A percentile compares a stretch with the other conserved stretches of the same genome.
phyloP scores from a whole-genome alignment of 1,140 invertebrate genomes.

The Trigoniulus corallinus region DNA sequence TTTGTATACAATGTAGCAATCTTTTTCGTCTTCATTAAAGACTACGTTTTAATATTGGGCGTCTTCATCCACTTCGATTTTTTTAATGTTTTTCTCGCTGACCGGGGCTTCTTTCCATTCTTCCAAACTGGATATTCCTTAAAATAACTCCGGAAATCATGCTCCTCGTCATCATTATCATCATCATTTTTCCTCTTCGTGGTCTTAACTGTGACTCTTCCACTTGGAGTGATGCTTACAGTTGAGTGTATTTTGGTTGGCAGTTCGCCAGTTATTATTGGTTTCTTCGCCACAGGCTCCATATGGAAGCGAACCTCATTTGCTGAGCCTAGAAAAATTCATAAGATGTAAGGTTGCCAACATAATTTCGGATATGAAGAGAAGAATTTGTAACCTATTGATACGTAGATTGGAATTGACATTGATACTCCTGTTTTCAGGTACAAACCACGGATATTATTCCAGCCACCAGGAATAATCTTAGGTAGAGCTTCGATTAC shows the following conservation, averaged over 20 bases:
- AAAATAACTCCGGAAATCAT: too few species aligned
- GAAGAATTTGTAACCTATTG: neutral
- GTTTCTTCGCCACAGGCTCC: neutral
- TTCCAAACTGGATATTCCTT: too few species aligned
- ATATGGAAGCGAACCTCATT: neutral
- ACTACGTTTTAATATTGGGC: too few species aligned
- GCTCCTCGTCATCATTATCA: too few species aligned
- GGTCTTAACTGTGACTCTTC: too few species aligned
- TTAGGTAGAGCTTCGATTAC: neutral
- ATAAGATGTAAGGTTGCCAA: neutral
- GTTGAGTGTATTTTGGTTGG: neutral
- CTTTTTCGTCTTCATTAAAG: too few species aligned
- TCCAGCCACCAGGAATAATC: neutral
- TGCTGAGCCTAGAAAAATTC: neutral
- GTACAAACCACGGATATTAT: neutral
- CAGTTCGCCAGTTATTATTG: neutral
- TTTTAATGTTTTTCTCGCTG: too few species aligned
- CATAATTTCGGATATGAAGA: neutral
- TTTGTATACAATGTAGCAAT: too few species aligned
- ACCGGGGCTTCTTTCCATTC: too few species aligned
- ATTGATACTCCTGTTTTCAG: neutral
- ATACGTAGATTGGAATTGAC: neutral
- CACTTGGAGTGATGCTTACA: too few species aligned
- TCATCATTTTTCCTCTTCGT: too few species aligned
- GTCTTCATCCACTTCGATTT: too few species aligned